Conservation (phyloP, 2,113 vertebrate genomes). For the Cisticola juncidis region DNA sequence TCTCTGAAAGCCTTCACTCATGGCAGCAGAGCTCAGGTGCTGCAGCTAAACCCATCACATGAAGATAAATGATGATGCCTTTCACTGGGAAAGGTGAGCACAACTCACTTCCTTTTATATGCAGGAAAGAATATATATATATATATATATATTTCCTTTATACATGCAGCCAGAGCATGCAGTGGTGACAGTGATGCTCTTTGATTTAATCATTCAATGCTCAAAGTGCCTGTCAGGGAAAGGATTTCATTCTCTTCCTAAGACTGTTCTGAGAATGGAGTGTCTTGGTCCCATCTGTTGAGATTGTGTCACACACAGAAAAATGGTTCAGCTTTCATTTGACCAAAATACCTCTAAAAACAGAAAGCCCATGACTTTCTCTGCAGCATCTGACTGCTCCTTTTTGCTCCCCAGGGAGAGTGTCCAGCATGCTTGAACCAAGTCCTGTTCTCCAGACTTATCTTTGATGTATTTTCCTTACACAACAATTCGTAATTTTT, state of each 20-base stretch:
- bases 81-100: neutral
- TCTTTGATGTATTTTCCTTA: neutral
- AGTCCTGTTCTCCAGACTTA: neutral
- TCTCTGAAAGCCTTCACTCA: neutral
- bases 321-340: neutral
- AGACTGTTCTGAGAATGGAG: neutral
- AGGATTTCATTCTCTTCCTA: neutral
- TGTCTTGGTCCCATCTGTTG: neutral
- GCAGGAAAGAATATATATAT: neutral
- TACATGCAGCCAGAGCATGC: neutral
- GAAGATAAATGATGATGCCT: neutral
- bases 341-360: neutral
- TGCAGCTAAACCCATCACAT: neutral
- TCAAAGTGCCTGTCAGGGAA: neutral
- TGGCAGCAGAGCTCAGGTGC: neutral
- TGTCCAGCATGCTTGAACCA: rapidly evolving
- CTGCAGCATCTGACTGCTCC: neutral
- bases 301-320: neutral
- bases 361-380: neutral
- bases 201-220: neutral
- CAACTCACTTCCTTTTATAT: neutral
- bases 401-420: neutral
- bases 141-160: neutral
- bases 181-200: neutral
- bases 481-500: neutral